A percentile compares a stretch with the other conserved stretches of the same genome.
phyloP scores from a whole-genome alignment of 2,797 vertebrate species.

The Spinus olivaceus region DNA sequence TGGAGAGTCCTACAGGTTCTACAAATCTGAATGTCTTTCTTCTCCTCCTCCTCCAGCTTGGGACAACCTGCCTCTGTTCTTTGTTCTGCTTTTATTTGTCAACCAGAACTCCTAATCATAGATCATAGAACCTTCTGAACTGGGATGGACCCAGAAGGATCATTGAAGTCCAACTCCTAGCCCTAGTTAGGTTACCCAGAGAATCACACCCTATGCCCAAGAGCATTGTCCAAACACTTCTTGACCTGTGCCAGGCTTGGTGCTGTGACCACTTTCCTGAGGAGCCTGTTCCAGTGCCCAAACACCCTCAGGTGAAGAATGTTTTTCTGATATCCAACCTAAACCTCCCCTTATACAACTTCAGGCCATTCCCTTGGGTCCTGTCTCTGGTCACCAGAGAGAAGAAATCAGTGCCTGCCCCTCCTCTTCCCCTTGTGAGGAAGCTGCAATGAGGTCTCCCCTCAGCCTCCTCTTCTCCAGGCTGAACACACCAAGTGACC shows the following conservation, averaged over 20 bases:
- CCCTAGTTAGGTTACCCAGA: neutral
- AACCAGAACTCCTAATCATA: neutral
- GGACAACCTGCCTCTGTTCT: neutral
- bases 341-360: accelerated
- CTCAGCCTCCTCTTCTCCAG: neutral
- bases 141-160: neutral
- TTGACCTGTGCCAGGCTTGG: neutral
- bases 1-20: neutral
- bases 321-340: neutral
- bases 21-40: neutral
- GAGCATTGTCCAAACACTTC: neutral
- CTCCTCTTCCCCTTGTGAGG: accelerated
- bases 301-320: accelerated
- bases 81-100: neutral
- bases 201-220: accelerated
- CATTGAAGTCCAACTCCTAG: neutral
- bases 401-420: neutral
- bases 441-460: accelerated
- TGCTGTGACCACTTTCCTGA: neutral
- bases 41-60: neutral
- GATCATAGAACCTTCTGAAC: neutral
- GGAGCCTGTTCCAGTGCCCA: neutral
- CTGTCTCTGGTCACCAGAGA: neutral
- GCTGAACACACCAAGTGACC: neutral
- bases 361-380: accelerated